Evolutionary conservation across 1,140 invertebrate species (phyloP).

Genomic region (Orchestia grillus): DNA sequence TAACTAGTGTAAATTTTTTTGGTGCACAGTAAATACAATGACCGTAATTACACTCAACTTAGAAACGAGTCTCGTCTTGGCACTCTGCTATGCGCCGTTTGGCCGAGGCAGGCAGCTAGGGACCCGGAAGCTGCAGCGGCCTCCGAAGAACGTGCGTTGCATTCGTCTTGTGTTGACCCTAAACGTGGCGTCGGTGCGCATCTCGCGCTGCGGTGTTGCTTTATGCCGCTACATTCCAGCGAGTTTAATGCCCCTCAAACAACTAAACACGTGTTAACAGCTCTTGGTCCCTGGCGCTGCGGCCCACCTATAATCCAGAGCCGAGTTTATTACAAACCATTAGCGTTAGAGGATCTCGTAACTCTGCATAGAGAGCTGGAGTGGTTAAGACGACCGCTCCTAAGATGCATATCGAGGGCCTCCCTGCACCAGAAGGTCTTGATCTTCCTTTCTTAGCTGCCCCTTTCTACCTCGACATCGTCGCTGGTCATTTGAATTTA

Average conservation of each 20-base stretch:
- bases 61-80: background rate
- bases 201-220: background rate
- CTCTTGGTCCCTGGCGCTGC: background rate
- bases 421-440: background rate
- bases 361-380: background rate
- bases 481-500: background rate
- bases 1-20: too few species aligned
- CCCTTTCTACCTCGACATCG: background rate
- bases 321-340: conserved; percentile 30
- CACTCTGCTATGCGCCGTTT: background rate
- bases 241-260: conserved; percentile 4
- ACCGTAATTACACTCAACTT: background rate
- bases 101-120: background rate
- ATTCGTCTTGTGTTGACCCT: background rate
- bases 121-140: background rate
- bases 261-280: conserved; percentile 33
- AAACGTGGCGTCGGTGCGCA: background rate
- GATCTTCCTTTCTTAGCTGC: background rate
- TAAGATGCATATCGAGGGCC: background rate
- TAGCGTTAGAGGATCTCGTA: conserved; percentile 18
- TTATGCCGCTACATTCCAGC: conserved; percentile 1
- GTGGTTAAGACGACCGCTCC: background rate
- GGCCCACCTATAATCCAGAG: conserved; percentile 11
- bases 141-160: background rate
- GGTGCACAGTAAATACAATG: background rate